These are phyloP conservation scores for Mythimna albipuncta DNA, from an alignment of 2,888 invertebrate genomes.

Conservation along the genomic window DNA sequence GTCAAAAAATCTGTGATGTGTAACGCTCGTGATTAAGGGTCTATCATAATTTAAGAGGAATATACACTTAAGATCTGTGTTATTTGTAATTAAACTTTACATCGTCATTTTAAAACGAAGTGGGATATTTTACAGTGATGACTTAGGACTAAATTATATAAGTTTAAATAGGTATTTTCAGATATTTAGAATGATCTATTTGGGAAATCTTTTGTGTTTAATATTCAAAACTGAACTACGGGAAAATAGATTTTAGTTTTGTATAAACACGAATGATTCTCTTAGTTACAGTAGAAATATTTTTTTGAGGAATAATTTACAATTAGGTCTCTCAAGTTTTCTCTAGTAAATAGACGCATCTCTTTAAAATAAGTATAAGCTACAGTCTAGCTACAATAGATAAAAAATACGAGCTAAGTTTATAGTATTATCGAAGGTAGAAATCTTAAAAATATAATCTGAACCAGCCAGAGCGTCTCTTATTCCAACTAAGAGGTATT, in stretches of 20 bases:
- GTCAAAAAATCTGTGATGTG: slow-evolving; percentile 4
- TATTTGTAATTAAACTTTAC: slow-evolving; percentile 36
- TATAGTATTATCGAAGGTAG: slow-evolving; percentile 54
- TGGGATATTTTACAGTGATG: slow-evolving; percentile 49
- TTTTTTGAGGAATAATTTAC: slow-evolving; percentile 25
- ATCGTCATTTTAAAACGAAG: slow-evolving; percentile 38
- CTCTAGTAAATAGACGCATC: slow-evolving; percentile 50
- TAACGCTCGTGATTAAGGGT: slow-evolving; percentile 27
- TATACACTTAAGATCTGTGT: slow-evolving; percentile 29
- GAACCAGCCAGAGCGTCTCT: slow-evolving; percentile 74
- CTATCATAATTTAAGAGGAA: slow-evolving; percentile 33
- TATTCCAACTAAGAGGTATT: slow-evolving; percentile 51
- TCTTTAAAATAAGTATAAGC: slow-evolving; percentile 55
- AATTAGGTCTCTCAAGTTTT: slow-evolving; percentile 46
- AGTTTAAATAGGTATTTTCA: slow-evolving; percentile 25
- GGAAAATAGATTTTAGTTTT: slow-evolving; percentile 31
- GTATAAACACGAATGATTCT: slow-evolving; percentile 17
- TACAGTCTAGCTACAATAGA: slow-evolving; percentile 52
- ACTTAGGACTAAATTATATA: slow-evolving; percentile 56
- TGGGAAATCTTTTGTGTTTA: slow-evolving; percentile 28
- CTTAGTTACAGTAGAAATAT: slow-evolving; percentile 3
- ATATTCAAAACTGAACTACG: slow-evolving; percentile 25
- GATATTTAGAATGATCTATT: slow-evolving; percentile 16
- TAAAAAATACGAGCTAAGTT: slow-evolving; percentile 55
- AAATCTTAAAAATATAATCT: slow-evolving; percentile 68